Base-by-base conservation (phyloP, 2,888 invertebrate genomes). In the Atethmia centrago region DNA sequence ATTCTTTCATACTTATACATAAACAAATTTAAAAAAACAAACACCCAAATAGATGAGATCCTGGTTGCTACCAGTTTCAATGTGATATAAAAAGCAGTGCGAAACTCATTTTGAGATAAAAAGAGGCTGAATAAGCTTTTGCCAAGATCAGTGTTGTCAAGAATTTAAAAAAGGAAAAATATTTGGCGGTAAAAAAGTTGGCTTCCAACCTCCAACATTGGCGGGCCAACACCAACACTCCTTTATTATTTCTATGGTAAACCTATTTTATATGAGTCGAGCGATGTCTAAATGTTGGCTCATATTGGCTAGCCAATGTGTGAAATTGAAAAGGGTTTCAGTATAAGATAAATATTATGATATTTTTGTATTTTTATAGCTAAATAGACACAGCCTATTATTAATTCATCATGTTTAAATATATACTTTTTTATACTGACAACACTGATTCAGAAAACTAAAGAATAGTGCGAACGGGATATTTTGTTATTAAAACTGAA, bases 1-100 rank as follows among this genome's bases (percentile, higher is more conserved):
- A 77, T 72, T 75, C 71, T 74, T 83, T 78, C 82, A 82, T 78
- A 79, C 76, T 80, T 77, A 78, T 49, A 78, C 56, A 73, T 64
- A 84, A 53, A 70, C 31, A 74, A 72, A 74, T 68, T 72, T 1
- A 40, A 61, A 74, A 74, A 77, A 82, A 80, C 67, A 74, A 83
- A 78, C 84, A 82, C 79, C 55, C 74, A 82, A 80, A 77, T 65
- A 79, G 55, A 68, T 84, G 87, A 87, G 87, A 87, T 87, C 87
- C 86, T 87, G 86, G 79, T 45, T 36, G 7, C 21, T 64, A 78
- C 84, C 83, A 84, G 87, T 79, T 84, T 84, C 77, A 81, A 65
- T 69, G 74, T 83, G 73, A 87, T 79, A 69, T 36, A 64, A 66
- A 76, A 83, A 81, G 81, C 79, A 56, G 70, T 76, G 85, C 68